These are phyloP conservation scores for Sphaerophoria taeniata DNA, from an alignment of 2,888 invertebrate species.

Conservation along the genomic window DNA sequence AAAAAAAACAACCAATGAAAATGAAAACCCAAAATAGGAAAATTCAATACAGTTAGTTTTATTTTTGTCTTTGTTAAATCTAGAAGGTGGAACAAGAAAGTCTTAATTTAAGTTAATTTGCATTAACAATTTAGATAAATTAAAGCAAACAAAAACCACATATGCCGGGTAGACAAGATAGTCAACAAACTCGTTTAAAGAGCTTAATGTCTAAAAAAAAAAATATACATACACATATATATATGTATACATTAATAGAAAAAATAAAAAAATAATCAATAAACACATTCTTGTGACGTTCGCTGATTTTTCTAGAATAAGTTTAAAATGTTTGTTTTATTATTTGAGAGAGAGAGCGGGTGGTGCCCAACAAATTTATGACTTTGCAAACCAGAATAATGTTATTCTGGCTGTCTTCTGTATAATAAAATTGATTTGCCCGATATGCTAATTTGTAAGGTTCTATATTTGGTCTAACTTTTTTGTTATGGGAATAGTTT, in stretches of 20 bases:
- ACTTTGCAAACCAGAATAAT: conserved; percentile 25
- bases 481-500: conserved; percentile 17
- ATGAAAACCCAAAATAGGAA: conserved; percentile 34
- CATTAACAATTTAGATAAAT: conserved; percentile 33
- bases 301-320: neutral
- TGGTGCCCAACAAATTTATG: conserved; percentile 31
- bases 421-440: conserved; percentile 40
- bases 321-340: conserved; percentile 27
- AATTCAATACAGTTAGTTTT: neutral
- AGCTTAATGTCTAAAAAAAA: neutral
- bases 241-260: no score
- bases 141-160: neutral
- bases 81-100: conserved; percentile 17
- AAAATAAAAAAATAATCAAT: conserved; percentile 58
- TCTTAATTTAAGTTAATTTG: conserved; percentile 46
- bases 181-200: conserved; percentile 12
- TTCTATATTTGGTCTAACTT: neutral
- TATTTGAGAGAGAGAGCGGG: neutral
- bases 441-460: conserved; percentile 45
- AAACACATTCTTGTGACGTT: conserved; percentile 45
- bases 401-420: conserved; percentile 6
- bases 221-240: no score
- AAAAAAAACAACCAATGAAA: neutral
- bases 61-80: conserved; percentile 9
- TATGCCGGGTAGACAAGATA: conserved; percentile 27